phyloP scores from a whole-genome alignment of 2,888 invertebrate genomes.

The Hypena proboscidalis region DNA sequence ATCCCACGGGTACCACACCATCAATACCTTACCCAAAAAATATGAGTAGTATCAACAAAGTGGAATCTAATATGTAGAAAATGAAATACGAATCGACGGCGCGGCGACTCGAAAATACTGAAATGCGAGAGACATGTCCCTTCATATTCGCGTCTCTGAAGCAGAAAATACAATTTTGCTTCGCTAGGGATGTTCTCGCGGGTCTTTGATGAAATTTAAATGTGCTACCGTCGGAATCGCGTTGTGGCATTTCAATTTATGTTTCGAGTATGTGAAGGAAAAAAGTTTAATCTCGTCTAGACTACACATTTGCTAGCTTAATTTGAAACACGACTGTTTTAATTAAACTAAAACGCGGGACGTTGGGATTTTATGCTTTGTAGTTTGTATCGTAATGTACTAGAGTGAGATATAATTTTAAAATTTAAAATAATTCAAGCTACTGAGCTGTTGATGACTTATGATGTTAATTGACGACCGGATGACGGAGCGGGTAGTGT shows the following conservation, averaged over 20 bases:
- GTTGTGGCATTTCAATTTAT: conserved; percentile 65
- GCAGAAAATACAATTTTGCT: conserved; percentile 65
- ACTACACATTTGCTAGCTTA: conserved; percentile 1
- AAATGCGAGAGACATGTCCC: conserved; percentile 46
- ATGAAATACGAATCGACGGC: conserved; percentile 40
- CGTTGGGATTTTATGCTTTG: too few species aligned
- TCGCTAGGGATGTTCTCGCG: conserved; percentile 47
- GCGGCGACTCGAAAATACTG: conserved; percentile 31
- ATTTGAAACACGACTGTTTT: conserved; percentile 7
- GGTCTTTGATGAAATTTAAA: conserved; percentile 67
- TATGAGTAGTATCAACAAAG: conserved; percentile 33
- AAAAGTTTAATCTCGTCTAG: conserved; percentile 23
- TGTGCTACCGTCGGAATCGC: conserved; percentile 49
- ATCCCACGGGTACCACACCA: too few species aligned
- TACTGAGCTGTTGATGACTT: too few species aligned
- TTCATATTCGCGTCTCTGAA: conserved; percentile 53
- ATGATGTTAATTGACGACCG: too few species aligned
- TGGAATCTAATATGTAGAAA: conserved; percentile 43
- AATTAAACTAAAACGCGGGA: conserved; percentile 1
- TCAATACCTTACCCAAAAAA: too few species aligned
- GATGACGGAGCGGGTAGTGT: too few species aligned
- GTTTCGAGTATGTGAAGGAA: conserved; percentile 30
- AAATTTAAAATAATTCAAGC: too few species aligned
- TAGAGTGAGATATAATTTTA: too few species aligned
- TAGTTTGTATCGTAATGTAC: too few species aligned